Evolutionary conservation across 2,113 vertebrate species (phyloP).

Genomic region (Misgurnus anguillicaudatus): DNA sequence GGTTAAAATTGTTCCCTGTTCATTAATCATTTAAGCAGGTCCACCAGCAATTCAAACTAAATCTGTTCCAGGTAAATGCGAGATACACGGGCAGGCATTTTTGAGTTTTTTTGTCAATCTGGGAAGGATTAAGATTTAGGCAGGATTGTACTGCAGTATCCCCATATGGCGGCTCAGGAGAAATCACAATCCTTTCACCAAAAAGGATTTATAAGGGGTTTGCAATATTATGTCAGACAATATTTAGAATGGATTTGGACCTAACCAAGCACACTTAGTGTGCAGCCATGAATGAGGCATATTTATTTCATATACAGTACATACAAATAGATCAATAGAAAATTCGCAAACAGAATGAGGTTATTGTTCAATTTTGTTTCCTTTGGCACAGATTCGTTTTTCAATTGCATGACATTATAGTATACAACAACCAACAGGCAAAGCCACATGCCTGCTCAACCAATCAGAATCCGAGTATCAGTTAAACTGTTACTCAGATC

Average conservation of each 20-base stretch:
- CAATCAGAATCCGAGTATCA: constrained; percentile 21
- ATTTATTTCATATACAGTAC: not conserved
- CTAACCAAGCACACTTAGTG: not conserved
- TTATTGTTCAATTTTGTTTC: constrained; percentile 14
- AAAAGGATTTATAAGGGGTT: constrained; percentile 19
- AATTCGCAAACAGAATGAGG: not conserved
- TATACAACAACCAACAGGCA: constrained; percentile 22
- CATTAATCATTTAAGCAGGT: constrained; percentile 55
- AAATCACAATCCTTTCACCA: constrained; percentile 20
- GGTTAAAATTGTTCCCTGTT: constrained; percentile 41
- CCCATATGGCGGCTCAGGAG: not conserved
- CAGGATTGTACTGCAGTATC: not conserved
- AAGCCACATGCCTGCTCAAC: not conserved
- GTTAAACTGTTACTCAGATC: constrained; percentile 1
- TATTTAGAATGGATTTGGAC: constrained; percentile 26
- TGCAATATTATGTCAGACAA: constrained; percentile 17
- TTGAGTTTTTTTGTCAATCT: constrained; percentile 20
- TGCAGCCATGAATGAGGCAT: not conserved
- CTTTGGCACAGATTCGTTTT: constrained; percentile 2
- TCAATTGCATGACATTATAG: constrained; percentile 10
- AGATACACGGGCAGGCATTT: constrained; percentile 1
- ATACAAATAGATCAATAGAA: not conserved
- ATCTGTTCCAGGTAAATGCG: constrained; percentile 23
- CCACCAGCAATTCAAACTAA: constrained; percentile 24
- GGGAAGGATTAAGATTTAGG: constrained; percentile 19